Conservation (phyloP, 2,888 invertebrate species). For the Cristatella mucedo region DNA sequence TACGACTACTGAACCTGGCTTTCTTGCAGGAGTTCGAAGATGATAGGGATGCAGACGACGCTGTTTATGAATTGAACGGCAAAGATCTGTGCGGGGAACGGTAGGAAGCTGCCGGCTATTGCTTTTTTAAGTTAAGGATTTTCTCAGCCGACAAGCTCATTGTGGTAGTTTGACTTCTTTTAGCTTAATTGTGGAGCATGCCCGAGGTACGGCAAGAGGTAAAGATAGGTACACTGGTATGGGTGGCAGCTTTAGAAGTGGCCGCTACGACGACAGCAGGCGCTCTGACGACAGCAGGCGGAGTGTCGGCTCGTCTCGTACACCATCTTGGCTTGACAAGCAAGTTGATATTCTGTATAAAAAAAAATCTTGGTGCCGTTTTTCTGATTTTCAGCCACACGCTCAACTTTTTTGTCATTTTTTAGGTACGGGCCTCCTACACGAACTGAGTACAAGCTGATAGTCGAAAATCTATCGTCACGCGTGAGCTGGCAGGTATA, state of each 20-base stretch:
- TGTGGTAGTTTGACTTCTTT: too few species aligned
- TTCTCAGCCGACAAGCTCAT: too few species aligned
- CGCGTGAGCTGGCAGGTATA: constrained; percentile 99
- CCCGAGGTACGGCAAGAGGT: constrained; percentile 55
- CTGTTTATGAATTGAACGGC: constrained; percentile 92
- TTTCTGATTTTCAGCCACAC: too few species aligned
- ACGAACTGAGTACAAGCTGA: constrained; percentile 83
- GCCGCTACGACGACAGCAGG: constrained; percentile 12
- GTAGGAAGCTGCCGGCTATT: too few species aligned
- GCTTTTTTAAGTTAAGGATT: too few species aligned
- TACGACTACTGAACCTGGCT: too few species aligned
- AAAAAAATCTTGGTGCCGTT: too few species aligned
- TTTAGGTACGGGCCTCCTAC: constrained; percentile 94
- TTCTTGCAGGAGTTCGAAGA: constrained; percentile 79
- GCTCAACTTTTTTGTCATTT: too few species aligned
- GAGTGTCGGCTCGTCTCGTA: too few species aligned
- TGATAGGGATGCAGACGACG: constrained; percentile 91
- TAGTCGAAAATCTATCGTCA: constrained; percentile 93
- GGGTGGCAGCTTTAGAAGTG: constrained; percentile 15
- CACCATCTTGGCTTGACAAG: too few species aligned
- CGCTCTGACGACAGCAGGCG: too few species aligned
- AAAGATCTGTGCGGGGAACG: constrained; percentile 87
- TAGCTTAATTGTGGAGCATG: constrained; percentile 72
- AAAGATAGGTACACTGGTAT: constrained; percentile 17
- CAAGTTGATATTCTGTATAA: too few species aligned